phyloP scores from a whole-genome alignment of 2,797 vertebrate species.

The Odontamblyopus rebecca region DNA sequence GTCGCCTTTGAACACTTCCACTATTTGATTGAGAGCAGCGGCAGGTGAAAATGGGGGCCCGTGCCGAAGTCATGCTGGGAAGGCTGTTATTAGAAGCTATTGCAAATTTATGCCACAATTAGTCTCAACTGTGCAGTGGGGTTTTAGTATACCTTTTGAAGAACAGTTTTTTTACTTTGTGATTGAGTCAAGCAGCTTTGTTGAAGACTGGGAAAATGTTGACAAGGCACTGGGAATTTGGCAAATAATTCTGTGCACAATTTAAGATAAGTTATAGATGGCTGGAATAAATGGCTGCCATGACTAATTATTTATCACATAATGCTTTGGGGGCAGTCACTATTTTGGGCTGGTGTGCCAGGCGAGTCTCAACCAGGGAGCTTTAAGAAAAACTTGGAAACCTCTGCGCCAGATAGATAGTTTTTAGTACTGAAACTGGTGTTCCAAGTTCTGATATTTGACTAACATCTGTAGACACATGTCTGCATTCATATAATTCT shows the following conservation, averaged over 20 bases:
- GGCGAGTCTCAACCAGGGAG: neutral
- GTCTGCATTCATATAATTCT: neutral
- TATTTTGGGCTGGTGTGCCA: neutral
- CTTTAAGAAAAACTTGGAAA: too few species aligned
- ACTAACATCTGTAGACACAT: neutral
- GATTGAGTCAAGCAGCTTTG: conserved; percentile 14
- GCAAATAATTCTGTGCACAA: neutral
- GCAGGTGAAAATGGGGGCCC: conserved; percentile 71
- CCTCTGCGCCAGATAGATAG: too few species aligned
- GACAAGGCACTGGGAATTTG: neutral
- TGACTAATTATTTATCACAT: neutral
- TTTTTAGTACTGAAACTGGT: too few species aligned
- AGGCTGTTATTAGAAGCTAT: conserved; percentile 47
- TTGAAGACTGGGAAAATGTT: neutral
- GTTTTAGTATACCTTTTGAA: conserved; percentile 41
- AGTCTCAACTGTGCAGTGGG: conserved; percentile 53
- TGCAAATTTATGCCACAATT: conserved; percentile 71
- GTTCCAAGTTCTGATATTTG: too few species aligned
- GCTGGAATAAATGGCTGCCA: neutral
- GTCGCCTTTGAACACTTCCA: conserved; percentile 80
- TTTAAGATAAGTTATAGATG: neutral
- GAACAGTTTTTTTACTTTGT: conserved; percentile 21
- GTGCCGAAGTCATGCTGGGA: conserved; percentile 66
- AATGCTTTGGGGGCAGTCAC: neutral
- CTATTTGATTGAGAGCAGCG: conserved; percentile 69